These are phyloP conservation scores for Panagrolaimus sp. DNA, from an alignment of 1,140 invertebrate species.

Conservation along the genomic window DNA sequence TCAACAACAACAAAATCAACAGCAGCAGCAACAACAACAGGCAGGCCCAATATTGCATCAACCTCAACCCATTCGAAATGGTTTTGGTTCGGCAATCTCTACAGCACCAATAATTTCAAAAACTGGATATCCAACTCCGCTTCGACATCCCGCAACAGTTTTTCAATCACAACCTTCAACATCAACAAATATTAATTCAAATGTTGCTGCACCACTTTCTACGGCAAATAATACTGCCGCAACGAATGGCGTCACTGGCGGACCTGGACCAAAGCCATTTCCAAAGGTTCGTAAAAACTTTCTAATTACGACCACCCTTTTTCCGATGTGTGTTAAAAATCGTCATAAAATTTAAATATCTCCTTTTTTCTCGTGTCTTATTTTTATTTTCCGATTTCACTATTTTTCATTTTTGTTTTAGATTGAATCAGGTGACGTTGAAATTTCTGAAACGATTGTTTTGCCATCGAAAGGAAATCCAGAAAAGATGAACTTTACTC, in stretches of 20 bases:
- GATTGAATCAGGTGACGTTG: slow-evolving; percentile 29
- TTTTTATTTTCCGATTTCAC: neutral
- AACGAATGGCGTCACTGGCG: neutral
- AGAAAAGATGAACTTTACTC: slow-evolving; percentile 55
- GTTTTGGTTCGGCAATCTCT: too few species aligned
- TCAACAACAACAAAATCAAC: too few species aligned
- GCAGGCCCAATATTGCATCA: neutral
- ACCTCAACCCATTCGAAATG: neutral
- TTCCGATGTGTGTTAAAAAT: too few species aligned
- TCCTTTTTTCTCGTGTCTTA: neutral
- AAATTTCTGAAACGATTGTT: slow-evolving; percentile 55
- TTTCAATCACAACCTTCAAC: neutral
- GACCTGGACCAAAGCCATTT: slow-evolving; percentile 5
- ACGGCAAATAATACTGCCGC: neutral
- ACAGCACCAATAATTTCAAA: too few species aligned
- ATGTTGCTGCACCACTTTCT: too few species aligned
- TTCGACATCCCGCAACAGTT: too few species aligned
- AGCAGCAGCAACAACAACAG: neutral
- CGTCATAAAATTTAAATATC: too few species aligned
- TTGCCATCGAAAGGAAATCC: slow-evolving; percentile 45
- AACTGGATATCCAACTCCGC: too few species aligned
- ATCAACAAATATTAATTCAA: neutral
- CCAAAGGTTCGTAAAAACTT: slow-evolving; percentile 6
- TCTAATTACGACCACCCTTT: too few species aligned
- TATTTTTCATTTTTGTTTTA: neutral